Conservation (phyloP, 1,140 invertebrate species). For the Drosophila novamexicana region DNA sequence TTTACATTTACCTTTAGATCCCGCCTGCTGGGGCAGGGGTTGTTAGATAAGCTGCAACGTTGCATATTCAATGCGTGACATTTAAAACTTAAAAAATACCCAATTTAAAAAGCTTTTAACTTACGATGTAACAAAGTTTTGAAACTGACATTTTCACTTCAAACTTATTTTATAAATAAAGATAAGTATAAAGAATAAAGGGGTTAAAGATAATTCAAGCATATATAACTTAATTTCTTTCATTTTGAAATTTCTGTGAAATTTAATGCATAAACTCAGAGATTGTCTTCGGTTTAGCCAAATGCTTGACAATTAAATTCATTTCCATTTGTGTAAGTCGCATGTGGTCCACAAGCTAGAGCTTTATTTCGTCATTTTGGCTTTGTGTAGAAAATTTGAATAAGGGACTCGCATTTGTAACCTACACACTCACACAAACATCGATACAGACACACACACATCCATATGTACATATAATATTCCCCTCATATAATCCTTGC, state of each 20-base stretch:
- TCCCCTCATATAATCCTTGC: constrained; percentile 21
- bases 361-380: background rate
- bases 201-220: background rate
- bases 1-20: background rate
- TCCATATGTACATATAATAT: constrained; percentile 1
- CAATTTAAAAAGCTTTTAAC: background rate
- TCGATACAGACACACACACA: background rate
- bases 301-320: background rate
- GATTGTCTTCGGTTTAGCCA: background rate
- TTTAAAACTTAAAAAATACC: background rate
- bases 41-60: background rate
- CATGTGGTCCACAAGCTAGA: background rate
- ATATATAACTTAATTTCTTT: background rate
- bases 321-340: background rate
- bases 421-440: background rate
- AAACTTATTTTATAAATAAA: background rate
- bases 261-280: background rate
- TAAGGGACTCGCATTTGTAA: constrained; percentile 1
- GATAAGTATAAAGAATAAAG: background rate
- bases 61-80: constrained; percentile 12
- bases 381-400: background rate
- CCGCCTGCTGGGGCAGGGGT: no score
- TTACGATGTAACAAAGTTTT: background rate
- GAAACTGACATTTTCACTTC: no score
- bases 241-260: background rate